Evolutionary conservation across 1,140 invertebrate genomes (phyloP), one percentile per base, ranked within the genome.

Genomic region (Samia ricini): DNA sequence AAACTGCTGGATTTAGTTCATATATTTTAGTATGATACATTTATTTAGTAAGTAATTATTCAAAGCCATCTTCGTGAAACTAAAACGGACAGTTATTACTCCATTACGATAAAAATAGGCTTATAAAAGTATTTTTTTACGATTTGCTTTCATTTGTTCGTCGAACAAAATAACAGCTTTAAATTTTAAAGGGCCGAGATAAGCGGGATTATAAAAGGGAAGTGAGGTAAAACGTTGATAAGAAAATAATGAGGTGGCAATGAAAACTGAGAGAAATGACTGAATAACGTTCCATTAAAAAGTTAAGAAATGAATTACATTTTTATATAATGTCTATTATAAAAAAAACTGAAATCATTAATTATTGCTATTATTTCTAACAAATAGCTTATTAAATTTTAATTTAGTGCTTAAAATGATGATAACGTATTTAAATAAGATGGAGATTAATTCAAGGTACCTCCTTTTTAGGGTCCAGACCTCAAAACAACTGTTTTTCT

Each of bases 121-220:
- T 50, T 56, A 54, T 62, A 76, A 70, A 74, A 69, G 58, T n/a
- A 72, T 42, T 42, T 80, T 81, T 75, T 79, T 80, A 71, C 69
- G 51, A 77, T 69, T 73, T 72, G 69, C 71, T 72, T 77, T 77
- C 80, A 68, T 68, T 74, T 71, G 73, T 78, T 78, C 69, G 54
- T 71, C 74, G 73, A 69, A 72, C 71, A 68, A 66, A 85, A 85
- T 83, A 85, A 82, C 79, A 74, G 74, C 74, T 75, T 81, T 76
- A 81, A 88, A 82, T 80, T 81, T 76, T 83, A 72, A 83, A 81
- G 79, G 74, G 74, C 69, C 64, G 68, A 73, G 86, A 89, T 89
- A 89, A 89, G 83, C 73, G 71, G 81, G 79, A 85, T 89, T 87
- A 87, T 80, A 82, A 88, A 74, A 83, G 77, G 74, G 69, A 81